Base-by-base conservation (phyloP, 2,888 invertebrate genomes). In the Ceriagrion tenellum region DNA sequence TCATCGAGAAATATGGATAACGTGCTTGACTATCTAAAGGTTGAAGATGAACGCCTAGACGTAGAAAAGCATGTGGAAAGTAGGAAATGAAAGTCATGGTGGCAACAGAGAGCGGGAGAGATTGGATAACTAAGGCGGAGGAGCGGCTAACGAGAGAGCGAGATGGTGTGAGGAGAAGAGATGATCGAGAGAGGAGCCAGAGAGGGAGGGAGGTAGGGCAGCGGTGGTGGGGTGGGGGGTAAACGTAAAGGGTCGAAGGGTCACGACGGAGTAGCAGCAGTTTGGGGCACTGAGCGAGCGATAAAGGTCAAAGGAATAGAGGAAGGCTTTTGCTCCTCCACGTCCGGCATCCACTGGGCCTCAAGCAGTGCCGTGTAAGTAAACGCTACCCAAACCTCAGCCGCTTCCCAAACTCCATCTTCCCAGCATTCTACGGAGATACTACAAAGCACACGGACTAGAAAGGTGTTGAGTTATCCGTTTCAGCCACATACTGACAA, bases 231-330 rank as follows among this genome's bases (percentile, higher is more conserved):
- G 18, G 55, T n/a, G 63, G 69, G 40, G 47, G 59, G 35, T 30
- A 18, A 40, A 23, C 40, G 40, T 3, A 18, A 47, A 47, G 93
- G 93, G 93, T 93, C 93, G 69, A 74, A 93, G 93, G 93, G 93
- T 93, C 93, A 93, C 47, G 59, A 20, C 47, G 47, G 47, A 47
- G 90, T 35, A 90, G 55, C 30, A 63, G 91, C 26, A 93, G 93
- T 93, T 55, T 47, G 81, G 55, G 55, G 55, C 55, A 47, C 47
- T 63, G 63, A 40, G 63, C 81, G 81, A 35, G 40, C 93, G 93
- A 93, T 93, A 93, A 93, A 93, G 93, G 93, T 93, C 93, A 93
- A 93, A 93, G 93, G 93, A 91, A 91, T 59, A 91, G 91, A 40
- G 91, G 47, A 63, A 93, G 63, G 63, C 91, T 26, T 59, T 59